These are phyloP conservation scores for Falco punctatus DNA, from an alignment of 2,113 vertebrate genomes.

Conservation along the genomic window DNA sequence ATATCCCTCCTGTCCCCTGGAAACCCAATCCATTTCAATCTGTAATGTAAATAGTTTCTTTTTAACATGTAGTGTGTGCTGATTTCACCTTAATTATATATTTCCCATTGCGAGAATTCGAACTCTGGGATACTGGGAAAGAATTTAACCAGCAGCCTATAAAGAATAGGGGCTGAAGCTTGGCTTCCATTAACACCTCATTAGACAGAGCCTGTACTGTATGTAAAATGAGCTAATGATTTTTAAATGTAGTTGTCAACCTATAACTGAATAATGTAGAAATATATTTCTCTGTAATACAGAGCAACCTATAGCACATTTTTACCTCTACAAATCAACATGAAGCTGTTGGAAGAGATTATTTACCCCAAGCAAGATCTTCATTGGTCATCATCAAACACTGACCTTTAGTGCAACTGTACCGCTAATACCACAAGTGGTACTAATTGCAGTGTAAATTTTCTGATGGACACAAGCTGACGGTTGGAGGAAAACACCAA, in stretches of 20 bases:
- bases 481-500: neutral
- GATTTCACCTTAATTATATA: slow-evolving; percentile 65
- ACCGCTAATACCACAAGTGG: neutral
- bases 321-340: neutral
- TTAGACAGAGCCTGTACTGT: slow-evolving; percentile 3
- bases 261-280: neutral
- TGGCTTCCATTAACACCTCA: slow-evolving; percentile 49
- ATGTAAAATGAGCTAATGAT: slow-evolving; percentile 18
- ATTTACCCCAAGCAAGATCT: neutral
- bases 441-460: neutral
- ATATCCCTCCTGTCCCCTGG: slow-evolving; percentile 6
- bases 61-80: slow-evolving; percentile 14
- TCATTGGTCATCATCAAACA: neutral
- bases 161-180: slow-evolving; percentile 33
- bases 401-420: neutral
- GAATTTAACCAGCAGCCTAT: slow-evolving; percentile 49
- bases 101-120: neutral
- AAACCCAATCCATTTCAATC: slow-evolving; percentile 40
- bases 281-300: neutral
- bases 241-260: slow-evolving; percentile 45
- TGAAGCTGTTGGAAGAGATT: neutral
- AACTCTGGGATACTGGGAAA: slow-evolving; percentile 42
- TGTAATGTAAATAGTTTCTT: slow-evolving; percentile 48
- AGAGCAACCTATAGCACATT: neutral
- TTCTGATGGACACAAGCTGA: neutral